Evolutionary conservation across 2,113 vertebrate genomes (phyloP), one percentile per base, ranked within the genome.

Genomic region (Urocolius indicus): DNA sequence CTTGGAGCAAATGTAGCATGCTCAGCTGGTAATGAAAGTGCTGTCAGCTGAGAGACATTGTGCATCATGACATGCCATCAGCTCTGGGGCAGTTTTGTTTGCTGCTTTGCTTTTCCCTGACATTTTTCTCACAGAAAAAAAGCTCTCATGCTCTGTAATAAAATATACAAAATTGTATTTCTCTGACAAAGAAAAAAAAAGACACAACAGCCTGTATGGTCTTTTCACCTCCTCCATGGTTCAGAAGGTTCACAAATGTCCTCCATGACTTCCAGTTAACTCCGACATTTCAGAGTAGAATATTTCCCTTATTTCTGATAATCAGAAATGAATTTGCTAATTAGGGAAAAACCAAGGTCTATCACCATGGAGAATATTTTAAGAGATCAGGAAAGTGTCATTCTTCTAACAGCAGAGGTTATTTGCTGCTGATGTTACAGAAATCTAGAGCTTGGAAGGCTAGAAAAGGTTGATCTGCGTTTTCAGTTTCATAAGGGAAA

Each of bases 191-290:
- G n/a, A 52, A 49, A 67, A 45, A 43, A 45, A 67, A 45, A 43
- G 20, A 27, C 34, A 29, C 24, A 12, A 38, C 2, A 1, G 3
- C 3, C 5, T 11, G 3, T 34, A 3, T 0, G 1, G 14, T 57
- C 41, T 68, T 81, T 27, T 87, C 51, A 54, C 24, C 29, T 69
- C 51, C 63, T 65, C 7, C 18, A 1, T 6, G 45, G 34, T 38
- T 79, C 52, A 61, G 57, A 49, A 61, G 13, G 24, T 59, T 87
- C 46, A 9, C 26, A 46, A 59, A 5, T 26, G 34, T 71, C 34
- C 48, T 79, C 43, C 34, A 11, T 41, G 78, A 76, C 59, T 46
- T 62, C 46, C n/a, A 34, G 48, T 24, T 76, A 54, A 66, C 72
- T 67, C 77, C 87, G 71, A 85, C 45, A 54, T 62, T 85, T 85